These are phyloP conservation scores for Ceyx melanurus DNA, from an alignment of 2,113 vertebrate species.

Conservation along the genomic window DNA sequence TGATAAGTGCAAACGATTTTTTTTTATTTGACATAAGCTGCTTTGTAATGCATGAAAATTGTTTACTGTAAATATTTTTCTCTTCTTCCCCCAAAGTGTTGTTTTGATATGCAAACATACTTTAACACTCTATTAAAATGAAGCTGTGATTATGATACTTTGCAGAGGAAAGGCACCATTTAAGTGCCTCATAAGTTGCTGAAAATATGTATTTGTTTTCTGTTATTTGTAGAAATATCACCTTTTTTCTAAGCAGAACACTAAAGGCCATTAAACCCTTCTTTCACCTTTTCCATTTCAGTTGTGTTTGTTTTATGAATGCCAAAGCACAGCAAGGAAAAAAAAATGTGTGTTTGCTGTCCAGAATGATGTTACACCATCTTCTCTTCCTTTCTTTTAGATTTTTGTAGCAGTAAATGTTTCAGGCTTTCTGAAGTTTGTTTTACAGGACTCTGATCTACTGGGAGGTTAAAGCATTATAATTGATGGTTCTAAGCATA, in stretches of 20 bases:
- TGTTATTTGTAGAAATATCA: background rate
- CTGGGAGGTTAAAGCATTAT: conserved; percentile 72
- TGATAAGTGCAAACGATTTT: background rate
- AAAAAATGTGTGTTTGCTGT: background rate
- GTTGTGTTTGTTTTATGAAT: conserved; percentile 13
- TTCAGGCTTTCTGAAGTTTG: conserved; percentile 71
- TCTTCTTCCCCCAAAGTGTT: background rate
- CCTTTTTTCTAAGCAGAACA: background rate
- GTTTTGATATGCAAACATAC: background rate
- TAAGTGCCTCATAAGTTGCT: background rate
- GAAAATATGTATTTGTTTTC: background rate
- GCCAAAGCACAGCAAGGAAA: conserved; percentile 2
- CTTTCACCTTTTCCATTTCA: background rate
- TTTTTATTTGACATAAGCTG: background rate
- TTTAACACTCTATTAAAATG: background rate
- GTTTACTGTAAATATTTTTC: background rate
- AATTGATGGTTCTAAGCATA: conserved; percentile 54
- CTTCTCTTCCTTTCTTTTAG: background rate
- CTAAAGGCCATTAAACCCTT: background rate
- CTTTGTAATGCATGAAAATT: background rate
- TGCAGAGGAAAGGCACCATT: background rate
- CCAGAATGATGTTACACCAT: background rate
- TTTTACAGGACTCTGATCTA: conserved; percentile 69
- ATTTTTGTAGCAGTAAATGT: conserved; percentile 69
- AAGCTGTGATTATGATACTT: background rate